These are phyloP conservation scores for Paraescarpia echinospica DNA, from an alignment of 1,140 invertebrate species.

Conservation along the genomic window DNA sequence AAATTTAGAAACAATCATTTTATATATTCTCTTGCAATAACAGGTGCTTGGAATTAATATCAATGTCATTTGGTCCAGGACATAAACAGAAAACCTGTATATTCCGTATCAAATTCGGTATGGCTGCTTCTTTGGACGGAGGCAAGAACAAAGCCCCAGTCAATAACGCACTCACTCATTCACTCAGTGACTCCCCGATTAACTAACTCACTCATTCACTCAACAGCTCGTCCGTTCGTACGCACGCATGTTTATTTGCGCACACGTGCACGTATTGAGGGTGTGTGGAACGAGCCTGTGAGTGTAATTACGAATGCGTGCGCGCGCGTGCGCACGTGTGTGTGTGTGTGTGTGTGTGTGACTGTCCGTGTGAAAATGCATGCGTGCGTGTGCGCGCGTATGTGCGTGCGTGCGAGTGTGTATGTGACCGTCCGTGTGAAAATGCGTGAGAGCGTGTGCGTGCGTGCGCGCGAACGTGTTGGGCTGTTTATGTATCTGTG, in stretches of 20 bases:
- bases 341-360: constrained; percentile 3
- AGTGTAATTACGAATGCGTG: neutral
- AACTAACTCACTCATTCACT: no score
- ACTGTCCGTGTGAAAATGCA: neutral
- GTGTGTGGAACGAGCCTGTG: neutral
- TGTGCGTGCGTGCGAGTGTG: neutral
- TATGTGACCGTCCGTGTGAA: neutral
- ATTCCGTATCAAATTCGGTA: no score
- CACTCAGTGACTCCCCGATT: no score
- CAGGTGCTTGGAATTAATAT: no score
- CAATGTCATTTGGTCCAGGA: no score
- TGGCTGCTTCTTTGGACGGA: no score
- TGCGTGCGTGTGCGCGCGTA: neutral
- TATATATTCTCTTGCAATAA: no score
- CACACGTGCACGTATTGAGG: neutral
- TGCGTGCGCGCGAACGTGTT: neutral
- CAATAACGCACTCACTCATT: no score
- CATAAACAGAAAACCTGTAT: no score
- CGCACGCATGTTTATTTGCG: neutral
- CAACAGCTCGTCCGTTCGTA: no score
- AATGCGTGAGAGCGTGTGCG: neutral
- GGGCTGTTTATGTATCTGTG: neutral
- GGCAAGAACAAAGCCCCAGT: no score
- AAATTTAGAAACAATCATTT: no score
- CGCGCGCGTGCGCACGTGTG: neutral